Conservation (phyloP, 2,113 vertebrate genomes). For the Anoplopoma fimbria region DNA sequence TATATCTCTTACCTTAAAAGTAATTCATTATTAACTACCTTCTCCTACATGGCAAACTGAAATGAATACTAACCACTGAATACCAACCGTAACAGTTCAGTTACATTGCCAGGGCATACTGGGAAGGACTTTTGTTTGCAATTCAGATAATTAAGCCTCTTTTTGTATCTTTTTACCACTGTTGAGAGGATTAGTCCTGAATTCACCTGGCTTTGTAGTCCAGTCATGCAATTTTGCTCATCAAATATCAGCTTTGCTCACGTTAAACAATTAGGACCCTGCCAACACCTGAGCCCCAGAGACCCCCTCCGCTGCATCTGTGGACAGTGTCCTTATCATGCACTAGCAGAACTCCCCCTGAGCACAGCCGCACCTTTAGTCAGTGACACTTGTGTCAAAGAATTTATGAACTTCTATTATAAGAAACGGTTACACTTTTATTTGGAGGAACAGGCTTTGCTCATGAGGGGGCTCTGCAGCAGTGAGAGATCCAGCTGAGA, state of each 20-base stretch:
- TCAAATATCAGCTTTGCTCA: conserved; percentile 40
- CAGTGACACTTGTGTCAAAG: conserved; percentile 24
- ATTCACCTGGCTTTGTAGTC: conserved; percentile 2
- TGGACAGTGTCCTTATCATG: conserved; percentile 42
- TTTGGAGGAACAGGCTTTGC: not conserved
- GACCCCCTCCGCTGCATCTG: conserved; percentile 22
- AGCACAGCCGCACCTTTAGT: conserved; percentile 1
- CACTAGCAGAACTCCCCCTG: conserved; percentile 15
- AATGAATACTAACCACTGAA: not conserved
- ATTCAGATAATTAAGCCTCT: not conserved
- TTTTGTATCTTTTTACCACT: not conserved
- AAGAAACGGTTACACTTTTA: conserved; percentile 15
- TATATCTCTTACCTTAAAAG: not conserved
- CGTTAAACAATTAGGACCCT: conserved; percentile 24
- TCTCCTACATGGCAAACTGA: not conserved
- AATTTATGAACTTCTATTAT: conserved; percentile 13
- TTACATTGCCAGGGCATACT: not conserved
- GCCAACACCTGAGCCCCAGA: not conserved
- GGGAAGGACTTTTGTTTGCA: conserved; percentile 5
- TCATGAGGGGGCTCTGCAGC: not conserved
- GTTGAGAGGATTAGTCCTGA: not conserved
- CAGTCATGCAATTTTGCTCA: conserved; percentile 16
- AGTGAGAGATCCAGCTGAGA: not conserved
- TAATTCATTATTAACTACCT: not conserved
- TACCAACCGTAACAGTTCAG: not conserved